These are phyloP conservation scores for Todiramphus saurophagus DNA, from an alignment of 2,113 vertebrate genomes.

Conservation along the genomic window DNA sequence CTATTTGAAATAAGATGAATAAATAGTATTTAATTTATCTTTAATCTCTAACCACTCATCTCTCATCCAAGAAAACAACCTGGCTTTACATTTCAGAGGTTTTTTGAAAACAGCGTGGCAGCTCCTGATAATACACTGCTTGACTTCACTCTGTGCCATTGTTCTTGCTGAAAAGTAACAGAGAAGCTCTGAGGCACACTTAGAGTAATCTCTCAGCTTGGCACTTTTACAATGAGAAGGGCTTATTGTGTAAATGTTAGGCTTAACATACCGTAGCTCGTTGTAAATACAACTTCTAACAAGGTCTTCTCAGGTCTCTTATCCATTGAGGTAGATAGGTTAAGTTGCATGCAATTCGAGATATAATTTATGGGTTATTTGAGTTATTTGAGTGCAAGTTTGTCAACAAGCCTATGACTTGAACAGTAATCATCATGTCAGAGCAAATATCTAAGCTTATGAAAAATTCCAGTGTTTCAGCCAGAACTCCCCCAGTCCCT, in stretches of 20 bases:
- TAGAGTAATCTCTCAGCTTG: not conserved
- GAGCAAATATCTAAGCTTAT: not conserved
- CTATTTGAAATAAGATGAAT: not conserved
- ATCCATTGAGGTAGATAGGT: not conserved
- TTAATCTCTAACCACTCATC: not conserved
- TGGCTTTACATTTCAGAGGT: not conserved
- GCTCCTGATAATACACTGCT: not conserved
- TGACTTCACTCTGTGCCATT: not conserved
- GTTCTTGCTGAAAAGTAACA: not conserved
- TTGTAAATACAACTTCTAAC: not conserved
- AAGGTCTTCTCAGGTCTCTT: not conserved
- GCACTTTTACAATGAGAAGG: not conserved
- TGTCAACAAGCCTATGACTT: not conserved
- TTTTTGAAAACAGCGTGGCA: not conserved
- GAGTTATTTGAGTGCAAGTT: not conserved
- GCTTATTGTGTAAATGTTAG: not conserved
- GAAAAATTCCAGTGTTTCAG: not conserved
- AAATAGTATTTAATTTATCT: not conserved
- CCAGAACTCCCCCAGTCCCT: not conserved
- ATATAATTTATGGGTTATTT: not conserved
- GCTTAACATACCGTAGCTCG: constrained; percentile 6
- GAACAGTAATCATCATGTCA: not conserved
- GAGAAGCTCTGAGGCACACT: not conserved
- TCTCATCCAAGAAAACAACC: not conserved
- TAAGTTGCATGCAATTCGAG: not conserved